These are phyloP conservation scores for Aplidium turbinatum DNA, from an alignment of 23 tunicate species.

Conservation along the genomic window DNA sequence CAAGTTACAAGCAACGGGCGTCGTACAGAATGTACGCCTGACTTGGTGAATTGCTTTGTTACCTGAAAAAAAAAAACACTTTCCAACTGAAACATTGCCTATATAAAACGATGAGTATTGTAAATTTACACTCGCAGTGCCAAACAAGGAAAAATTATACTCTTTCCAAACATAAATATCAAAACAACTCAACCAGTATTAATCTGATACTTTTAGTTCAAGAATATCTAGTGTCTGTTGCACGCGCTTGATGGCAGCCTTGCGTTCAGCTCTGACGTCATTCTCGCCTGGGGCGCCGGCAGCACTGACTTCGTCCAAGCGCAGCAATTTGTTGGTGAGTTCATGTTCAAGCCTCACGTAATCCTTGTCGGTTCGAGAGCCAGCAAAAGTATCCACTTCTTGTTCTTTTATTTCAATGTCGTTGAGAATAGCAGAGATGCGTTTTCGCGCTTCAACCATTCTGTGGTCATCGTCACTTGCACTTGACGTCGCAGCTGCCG, in stretches of 20 bases:
- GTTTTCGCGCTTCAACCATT: conserved; percentile 11
- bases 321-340: conserved; percentile 47
- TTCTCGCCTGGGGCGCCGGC: conserved; percentile 65
- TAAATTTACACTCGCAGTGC: too few relatives aligned
- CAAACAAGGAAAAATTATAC: too few relatives aligned
- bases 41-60: too few relatives aligned
- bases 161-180: too few relatives aligned
- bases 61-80: too few relatives aligned
- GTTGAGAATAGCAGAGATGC: conserved; percentile 2
- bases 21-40: too few relatives aligned
- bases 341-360: conserved; percentile 58
- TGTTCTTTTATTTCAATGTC: conserved; percentile 29
- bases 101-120: too few relatives aligned
- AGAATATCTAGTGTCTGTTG: conserved; percentile 82
- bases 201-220: conserved; percentile 66
- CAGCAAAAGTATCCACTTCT: conserved; percentile 41
- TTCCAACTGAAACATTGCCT: too few relatives aligned
- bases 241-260: conserved; percentile 57
- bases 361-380: conserved; percentile 31
- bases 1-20: too few relatives aligned
- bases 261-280: conserved; percentile 51
- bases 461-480: conserved; percentile 23
- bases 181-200: too few relatives aligned
- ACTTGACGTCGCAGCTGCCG: conserved; percentile 2
- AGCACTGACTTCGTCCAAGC: conserved; percentile 60